A percentile compares a stretch with the other conserved stretches of the same genome.
Evolutionary conservation across 2,888 invertebrate species (phyloP).

Genomic region (Platerodrilus igneus): DNA sequence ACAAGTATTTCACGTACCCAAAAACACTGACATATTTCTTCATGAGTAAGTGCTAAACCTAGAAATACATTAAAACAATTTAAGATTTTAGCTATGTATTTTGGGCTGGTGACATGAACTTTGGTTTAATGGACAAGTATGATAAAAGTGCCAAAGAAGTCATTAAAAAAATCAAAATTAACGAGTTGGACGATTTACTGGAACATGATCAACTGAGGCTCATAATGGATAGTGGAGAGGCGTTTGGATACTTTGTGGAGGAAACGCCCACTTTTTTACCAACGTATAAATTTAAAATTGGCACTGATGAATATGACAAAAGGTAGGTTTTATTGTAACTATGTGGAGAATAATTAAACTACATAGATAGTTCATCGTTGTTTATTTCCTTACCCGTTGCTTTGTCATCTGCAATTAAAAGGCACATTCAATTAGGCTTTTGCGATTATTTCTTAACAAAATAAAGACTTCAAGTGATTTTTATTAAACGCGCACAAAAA

Average conservation of each 20-base stretch:
- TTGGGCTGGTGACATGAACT: constrained; percentile 89
- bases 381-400: too few relatives aligned
- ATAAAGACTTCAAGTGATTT: too few relatives aligned
- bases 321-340: constrained; percentile 67
- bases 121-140: constrained; percentile 66
- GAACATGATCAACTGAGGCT: constrained; percentile 70
- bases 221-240: constrained; percentile 68
- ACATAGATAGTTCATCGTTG: too few relatives aligned
- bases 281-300: constrained; percentile 79
- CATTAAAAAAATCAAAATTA: constrained; percentile 57
- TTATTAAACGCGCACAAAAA: too few relatives aligned
- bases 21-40: constrained; percentile 78
- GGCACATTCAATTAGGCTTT: too few relatives aligned
- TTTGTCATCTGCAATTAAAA: too few relatives aligned
- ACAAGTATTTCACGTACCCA: constrained; percentile 71
- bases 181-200: constrained; percentile 61
- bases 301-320: constrained; percentile 70
- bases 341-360: too few relatives aligned
- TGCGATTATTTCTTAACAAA: too few relatives aligned
- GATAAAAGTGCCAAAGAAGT: constrained; percentile 63
- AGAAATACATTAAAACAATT: too few relatives aligned
- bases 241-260: constrained; percentile 79
- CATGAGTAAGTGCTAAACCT: constrained; percentile 79
- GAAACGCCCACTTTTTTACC: constrained; percentile 73
- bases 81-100: constrained; percentile 85